Evolutionary conservation across 2,888 invertebrate genomes (phyloP).

Genomic region (Diloba caeruleocephala): DNA sequence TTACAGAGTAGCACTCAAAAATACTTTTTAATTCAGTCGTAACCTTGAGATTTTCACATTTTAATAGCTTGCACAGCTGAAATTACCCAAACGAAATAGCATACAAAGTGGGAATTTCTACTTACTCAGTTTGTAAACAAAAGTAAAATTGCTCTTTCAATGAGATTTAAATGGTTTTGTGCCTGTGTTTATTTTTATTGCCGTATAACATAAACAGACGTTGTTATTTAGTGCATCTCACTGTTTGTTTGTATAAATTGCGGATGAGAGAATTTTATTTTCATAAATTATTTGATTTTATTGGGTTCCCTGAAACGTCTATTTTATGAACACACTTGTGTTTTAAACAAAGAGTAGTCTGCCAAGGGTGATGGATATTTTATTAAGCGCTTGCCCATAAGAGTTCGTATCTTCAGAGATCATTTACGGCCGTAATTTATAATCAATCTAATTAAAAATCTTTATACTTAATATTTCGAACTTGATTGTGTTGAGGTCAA

Average conservation of each 20-base stretch:
- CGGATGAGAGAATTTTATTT: background rate
- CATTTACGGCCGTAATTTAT: no score
- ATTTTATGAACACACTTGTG: no score
- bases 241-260: background rate
- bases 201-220: background rate
- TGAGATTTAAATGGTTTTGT: constrained; percentile 17
- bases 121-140: background rate
- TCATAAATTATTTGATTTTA: no score
- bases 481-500: no score
- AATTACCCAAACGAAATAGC: constrained; percentile 13
- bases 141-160: no score
- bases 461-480: no score
- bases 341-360: no score
- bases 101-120: constrained; percentile 9
- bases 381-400: no score
- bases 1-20: background rate
- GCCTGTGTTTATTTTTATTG: constrained; percentile 9
- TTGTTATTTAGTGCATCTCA: background rate
- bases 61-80: background rate
- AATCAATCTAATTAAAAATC: no score
- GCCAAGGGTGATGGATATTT: no score
- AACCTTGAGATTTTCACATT: constrained; percentile 2
- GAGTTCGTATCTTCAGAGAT: no score
- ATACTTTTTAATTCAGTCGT: background rate
- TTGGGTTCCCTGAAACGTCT: no score